phyloP scores from a whole-genome alignment of 2,797 vertebrate genomes.

The Discoglossus pictus region DNA sequence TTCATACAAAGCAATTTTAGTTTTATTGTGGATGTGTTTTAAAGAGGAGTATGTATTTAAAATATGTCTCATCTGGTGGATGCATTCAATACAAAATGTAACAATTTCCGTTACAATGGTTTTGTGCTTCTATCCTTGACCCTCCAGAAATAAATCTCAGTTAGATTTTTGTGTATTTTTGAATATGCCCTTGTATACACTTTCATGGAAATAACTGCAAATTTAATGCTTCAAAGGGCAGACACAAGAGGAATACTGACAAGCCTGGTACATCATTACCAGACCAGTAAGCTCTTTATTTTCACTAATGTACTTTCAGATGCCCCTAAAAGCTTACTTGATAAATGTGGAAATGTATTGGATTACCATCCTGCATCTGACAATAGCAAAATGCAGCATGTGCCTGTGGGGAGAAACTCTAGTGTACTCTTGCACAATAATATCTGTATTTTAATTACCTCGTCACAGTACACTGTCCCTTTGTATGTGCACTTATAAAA shows the following conservation, averaged over 20 bases:
- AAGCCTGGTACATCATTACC: conserved; percentile 15
- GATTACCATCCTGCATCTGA: conserved; percentile 30
- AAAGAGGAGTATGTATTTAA: too few species aligned
- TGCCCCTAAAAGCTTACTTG: conserved; percentile 21
- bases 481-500: too few species aligned
- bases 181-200: not conserved
- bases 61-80: too few species aligned
- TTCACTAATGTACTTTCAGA: conserved; percentile 23
- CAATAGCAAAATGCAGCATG: conserved; percentile 39
- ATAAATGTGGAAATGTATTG: conserved; percentile 25
- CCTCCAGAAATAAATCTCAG: not conserved
- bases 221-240: not conserved
- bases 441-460: too few species aligned
- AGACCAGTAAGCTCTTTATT: conserved; percentile 26
- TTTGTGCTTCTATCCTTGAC: not conserved
- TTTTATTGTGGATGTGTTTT: too few species aligned
- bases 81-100: too few species aligned
- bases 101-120: too few species aligned
- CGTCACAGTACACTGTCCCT: too few species aligned
- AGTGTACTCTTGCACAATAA: too few species aligned
- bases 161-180: not conserved
- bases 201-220: not conserved
- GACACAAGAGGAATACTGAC: not conserved
- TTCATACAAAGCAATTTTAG: too few species aligned
- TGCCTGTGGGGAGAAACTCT: too few species aligned